Base-by-base conservation (phyloP, 2,797 vertebrate species). In the Artibeus jamaicensis region DNA sequence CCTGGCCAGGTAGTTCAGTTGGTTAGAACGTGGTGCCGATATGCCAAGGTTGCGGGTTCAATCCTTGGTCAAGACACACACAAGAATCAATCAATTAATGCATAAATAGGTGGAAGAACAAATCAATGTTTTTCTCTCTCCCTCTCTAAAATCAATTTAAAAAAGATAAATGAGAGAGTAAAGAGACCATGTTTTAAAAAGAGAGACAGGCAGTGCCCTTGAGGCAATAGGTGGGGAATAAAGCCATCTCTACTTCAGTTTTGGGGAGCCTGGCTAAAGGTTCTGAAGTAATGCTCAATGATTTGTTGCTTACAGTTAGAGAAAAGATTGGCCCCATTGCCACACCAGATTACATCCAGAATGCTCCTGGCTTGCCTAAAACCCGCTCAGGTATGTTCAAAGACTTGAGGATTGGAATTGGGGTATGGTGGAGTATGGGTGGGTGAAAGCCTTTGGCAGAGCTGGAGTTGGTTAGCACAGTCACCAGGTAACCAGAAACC, bases 241-340 rank as follows among this genome's bases (percentile, higher is more conserved):
- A 94, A 95, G 71, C 70, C n/a, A 85, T 0, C 94, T 19, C 37
- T 96, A 15, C 62, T 21, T 22, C 32, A 48, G 5, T 68, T 94
- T 6, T 0, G 44, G 71, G 76, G 0, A 78, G 77, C 91, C 85
- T 94, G 89, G 73, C 44, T 89, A 84, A 96, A 32, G 86, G 84
- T 82, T 71, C 46, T 97, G 15, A 37, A 76, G 82, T 91, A 94
- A 94, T 57, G 21, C 29, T 59, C 92, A n/a, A 84, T 94, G 57
- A 78, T 95, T 92, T 97, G 71, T 97, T 96, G 86, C 37, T 97
- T 97, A 11, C 98, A 99, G 99, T 99, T 96, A 99, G 99, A 98
- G 99, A 99, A 98, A 99, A 99, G 98, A 99, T 99, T 0, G 99
- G 99, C 6, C 99, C 99, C 46, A 99, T 99, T 70, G 99, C 99